These are phyloP conservation scores for Tribolium madens DNA, from an alignment of 1,140 invertebrate genomes.

Conservation along the genomic window DNA sequence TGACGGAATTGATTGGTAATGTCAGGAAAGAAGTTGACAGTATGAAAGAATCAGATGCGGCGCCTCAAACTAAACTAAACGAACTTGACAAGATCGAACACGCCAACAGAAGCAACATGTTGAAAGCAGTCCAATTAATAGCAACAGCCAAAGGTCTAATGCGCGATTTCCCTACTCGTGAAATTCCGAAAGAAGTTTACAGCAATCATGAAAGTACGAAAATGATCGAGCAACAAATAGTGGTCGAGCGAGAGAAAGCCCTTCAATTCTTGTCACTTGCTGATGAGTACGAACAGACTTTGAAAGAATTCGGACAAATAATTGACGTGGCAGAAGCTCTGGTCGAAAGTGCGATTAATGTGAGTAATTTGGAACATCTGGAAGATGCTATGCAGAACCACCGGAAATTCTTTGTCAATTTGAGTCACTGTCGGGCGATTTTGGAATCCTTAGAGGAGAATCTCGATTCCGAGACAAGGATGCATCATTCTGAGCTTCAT, in stretches of 20 bases:
- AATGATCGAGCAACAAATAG: slow-evolving; percentile 76
- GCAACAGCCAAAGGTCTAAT: slow-evolving; percentile 69
- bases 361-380: slow-evolving; percentile 79
- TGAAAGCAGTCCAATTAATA: slow-evolving; percentile 69
- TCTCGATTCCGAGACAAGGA: slow-evolving; percentile 81
- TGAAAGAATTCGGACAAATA: slow-evolving; percentile 87
- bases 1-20: slow-evolving; percentile 69
- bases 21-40: slow-evolving; percentile 70
- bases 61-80: slow-evolving; percentile 73
- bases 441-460: slow-evolving; percentile 87
- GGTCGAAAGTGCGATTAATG: slow-evolving; percentile 79
- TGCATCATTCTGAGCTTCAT: slow-evolving; percentile 80
- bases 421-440: slow-evolving; percentile 86
- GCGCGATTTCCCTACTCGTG: slow-evolving; percentile 73
- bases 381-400: slow-evolving; percentile 91
- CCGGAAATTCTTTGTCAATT: slow-evolving; percentile 87
- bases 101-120: slow-evolving; percentile 69
- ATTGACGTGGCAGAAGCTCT: slow-evolving; percentile 84
- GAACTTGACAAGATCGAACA: slow-evolving; percentile 76
- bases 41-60: slow-evolving; percentile 71
- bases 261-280: slow-evolving; percentile 79
- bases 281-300: slow-evolving; percentile 88
- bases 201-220: slow-evolving; percentile 74
- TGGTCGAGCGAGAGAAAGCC: slow-evolving; percentile 78
- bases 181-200: slow-evolving; percentile 76